Percentiles rank a stretch among this genome's conserved stretches.
phyloP scores from a whole-genome alignment of 2,113 vertebrate genomes.

The Naja naja region DNA sequence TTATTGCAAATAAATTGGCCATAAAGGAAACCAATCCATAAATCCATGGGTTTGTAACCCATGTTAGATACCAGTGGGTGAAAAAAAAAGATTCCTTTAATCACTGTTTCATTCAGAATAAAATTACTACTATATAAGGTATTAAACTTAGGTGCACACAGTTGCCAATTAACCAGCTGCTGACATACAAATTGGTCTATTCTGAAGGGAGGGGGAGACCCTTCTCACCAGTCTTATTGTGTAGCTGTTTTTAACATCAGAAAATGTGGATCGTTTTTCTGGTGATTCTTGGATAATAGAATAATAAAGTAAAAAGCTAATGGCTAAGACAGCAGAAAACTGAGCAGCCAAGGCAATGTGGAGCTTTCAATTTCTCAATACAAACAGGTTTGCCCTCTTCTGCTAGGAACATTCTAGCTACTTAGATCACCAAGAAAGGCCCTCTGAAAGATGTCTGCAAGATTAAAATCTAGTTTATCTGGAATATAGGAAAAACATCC shows the following conservation, averaged over 20 bases:
- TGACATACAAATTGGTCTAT: not conserved
- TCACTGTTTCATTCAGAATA: not conserved
- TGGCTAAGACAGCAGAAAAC: not conserved
- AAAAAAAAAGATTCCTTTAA: not conserved
- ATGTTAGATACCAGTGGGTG: not conserved
- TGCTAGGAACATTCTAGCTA: not conserved
- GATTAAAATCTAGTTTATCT: not conserved
- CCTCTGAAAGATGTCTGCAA: not conserved
- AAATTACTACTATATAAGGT: not conserved
- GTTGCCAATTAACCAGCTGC: not conserved
- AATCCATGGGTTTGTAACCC: not conserved
- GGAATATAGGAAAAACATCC: not conserved
- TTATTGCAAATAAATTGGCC: not conserved
- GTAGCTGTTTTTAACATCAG: not conserved
- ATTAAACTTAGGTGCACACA: not conserved
- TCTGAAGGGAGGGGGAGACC: not conserved
- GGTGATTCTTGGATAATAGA: not conserved
- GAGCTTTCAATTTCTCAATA: not conserved
- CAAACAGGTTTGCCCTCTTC: not conserved
- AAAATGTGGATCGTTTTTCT: not conserved
- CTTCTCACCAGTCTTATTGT: not conserved
- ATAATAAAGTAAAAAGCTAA: not conserved
- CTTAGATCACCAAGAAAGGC: not conserved
- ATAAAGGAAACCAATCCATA: not conserved
- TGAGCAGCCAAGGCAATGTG: not conserved